phyloP scores from a whole-genome alignment of 2,888 invertebrate genomes.

The Lasiommata megera region DNA sequence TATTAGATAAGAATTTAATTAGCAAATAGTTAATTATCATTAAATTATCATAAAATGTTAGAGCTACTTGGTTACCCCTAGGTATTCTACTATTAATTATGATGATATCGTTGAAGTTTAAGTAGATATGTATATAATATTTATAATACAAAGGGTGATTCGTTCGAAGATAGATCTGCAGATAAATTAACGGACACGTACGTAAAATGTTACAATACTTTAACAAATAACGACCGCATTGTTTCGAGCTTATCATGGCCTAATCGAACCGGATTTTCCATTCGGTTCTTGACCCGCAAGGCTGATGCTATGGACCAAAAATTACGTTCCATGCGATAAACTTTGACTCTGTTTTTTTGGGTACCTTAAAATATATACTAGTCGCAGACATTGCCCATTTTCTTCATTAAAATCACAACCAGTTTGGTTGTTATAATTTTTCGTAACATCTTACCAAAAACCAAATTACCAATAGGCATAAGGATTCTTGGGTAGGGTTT shows the following conservation, averaged over 20 bases:
- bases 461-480: no score
- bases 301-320: slow-evolving; percentile 28
- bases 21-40: no score
- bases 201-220: not conserved
- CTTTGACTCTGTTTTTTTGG: not conserved
- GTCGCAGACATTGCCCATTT: no score
- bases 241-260: not conserved
- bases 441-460: no score
- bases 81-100: not conserved
- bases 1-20: no score
- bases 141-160: not conserved
- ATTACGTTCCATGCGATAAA: slow-evolving; percentile 25
- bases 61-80: no score
- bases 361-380: no score
- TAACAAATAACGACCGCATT: not conserved
- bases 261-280: slow-evolving; percentile 33
- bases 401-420: no score
- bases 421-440: no score
- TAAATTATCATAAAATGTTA: no score
- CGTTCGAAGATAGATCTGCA: not conserved
- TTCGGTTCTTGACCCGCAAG: slow-evolving; percentile 34
- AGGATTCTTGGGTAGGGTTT: no score
- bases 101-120: not conserved
- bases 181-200: not conserved
- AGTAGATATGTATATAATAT: not conserved